These are phyloP conservation scores for Girardia tigrina DNA, from an alignment of 2,888 invertebrate species.

Conservation along the genomic window DNA sequence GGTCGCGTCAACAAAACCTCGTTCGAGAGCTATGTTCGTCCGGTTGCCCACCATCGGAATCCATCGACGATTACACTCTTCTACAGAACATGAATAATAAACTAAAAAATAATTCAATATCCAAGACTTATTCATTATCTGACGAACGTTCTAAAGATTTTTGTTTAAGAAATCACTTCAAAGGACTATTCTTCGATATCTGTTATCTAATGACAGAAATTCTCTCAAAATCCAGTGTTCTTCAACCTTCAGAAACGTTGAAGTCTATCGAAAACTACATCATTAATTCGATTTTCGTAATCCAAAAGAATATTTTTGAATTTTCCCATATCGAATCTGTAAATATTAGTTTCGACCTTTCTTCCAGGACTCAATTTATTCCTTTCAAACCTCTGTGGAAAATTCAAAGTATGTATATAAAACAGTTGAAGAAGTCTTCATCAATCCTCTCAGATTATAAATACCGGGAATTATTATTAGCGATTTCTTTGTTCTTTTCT, in stretches of 20 bases:
- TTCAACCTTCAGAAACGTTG: not conserved
- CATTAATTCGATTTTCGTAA: not conserved
- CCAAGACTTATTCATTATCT: not conserved
- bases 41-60: not conserved
- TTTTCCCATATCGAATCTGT: not conserved
- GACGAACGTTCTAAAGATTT: not conserved
- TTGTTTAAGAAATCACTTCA: not conserved
- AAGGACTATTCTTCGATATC: not conserved
- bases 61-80: not conserved
- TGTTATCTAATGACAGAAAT: not conserved
- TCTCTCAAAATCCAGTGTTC: not conserved
- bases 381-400: not conserved
- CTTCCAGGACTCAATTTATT: not conserved
- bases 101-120: not conserved
- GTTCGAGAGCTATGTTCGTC: not conserved
- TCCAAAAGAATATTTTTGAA: not conserved
- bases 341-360: conserved; percentile 9
- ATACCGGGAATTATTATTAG: not conserved
- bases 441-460: not conserved
- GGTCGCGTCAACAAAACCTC: not conserved
- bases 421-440: not conserved
- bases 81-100: not conserved
- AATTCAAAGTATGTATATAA: not conserved
- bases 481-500: not conserved
- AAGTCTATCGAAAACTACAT: not conserved